These are phyloP conservation scores for Amia ocellicauda DNA, from an alignment of 2,113 vertebrate genomes.

Conservation along the genomic window DNA sequence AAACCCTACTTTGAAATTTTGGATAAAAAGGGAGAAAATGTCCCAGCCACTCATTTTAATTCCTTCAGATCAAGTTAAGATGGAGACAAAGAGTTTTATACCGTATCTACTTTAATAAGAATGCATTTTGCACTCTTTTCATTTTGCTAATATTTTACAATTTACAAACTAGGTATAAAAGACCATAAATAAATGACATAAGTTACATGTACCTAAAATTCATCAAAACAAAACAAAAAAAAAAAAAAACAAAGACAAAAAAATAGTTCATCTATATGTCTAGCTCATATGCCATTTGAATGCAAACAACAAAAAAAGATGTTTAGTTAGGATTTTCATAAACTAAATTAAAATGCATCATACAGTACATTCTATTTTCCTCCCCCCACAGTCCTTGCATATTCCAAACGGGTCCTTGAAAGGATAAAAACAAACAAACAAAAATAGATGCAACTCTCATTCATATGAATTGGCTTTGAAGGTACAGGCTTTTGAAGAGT, in stretches of 20 bases:
- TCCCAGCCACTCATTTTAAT: too few relatives aligned
- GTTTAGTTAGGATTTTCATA: constrained; percentile 71
- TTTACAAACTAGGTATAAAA: constrained; percentile 99
- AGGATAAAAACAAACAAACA: constrained; percentile 59
- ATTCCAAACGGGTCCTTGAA: constrained; percentile 83
- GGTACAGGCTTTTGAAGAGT: constrained; percentile 49
- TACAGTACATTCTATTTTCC: constrained; percentile 93
- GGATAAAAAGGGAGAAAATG: too few relatives aligned
- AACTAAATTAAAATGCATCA: constrained; percentile 84
- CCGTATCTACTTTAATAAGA: constrained; percentile 96
- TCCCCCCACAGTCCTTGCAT: constrained; percentile 82
- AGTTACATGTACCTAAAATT: constrained; percentile 98
- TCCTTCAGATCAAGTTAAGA: not conserved
- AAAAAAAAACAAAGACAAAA: constrained; percentile 29
- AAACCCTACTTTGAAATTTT: too few relatives aligned
- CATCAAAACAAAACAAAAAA: constrained; percentile 69
- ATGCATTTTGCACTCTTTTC: constrained; percentile 79
- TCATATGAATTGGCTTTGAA: constrained; percentile 63
- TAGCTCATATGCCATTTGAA: constrained; percentile 76
- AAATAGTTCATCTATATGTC: constrained; percentile 73
- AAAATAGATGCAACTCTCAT: constrained; percentile 73
- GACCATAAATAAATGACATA: constrained; percentile 99
- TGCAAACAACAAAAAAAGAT: constrained; percentile 70
- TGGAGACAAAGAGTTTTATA: constrained; percentile 45
- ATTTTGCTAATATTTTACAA: constrained; percentile 91